A percentile compares a stretch with the other conserved stretches of the same genome.
phyloP scores from a whole-genome alignment of 2,113 vertebrate species.

The Anarhynchus alexandrinus region DNA sequence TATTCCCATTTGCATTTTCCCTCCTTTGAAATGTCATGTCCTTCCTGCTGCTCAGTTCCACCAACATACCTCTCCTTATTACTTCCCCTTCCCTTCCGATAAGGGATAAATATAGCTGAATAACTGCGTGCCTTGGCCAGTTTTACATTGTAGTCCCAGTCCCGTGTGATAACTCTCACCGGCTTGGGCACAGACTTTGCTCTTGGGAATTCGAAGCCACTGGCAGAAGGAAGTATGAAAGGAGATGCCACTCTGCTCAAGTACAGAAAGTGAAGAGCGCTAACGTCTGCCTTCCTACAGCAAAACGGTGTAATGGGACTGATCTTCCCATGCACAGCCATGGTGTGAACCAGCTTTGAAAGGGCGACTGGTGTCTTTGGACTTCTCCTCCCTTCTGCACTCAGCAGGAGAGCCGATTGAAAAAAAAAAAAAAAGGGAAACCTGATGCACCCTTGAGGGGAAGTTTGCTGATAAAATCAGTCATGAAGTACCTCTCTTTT shows the following conservation, averaged over 20 bases:
- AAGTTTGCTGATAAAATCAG: neutral
- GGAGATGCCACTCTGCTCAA: neutral
- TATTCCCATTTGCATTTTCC: neutral
- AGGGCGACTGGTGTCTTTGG: neutral
- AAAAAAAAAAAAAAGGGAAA: neutral
- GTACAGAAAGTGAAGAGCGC: neutral
- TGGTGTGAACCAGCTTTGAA: neutral
- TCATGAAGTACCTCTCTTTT: neutral
- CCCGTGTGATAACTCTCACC: neutral
- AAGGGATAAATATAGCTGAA: neutral
- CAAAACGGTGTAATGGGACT: neutral
- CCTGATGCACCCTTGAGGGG: neutral
- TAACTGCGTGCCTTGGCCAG: neutral
- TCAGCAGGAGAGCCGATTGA: neutral
- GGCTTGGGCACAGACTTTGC: neutral
- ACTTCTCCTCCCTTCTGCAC: neutral
- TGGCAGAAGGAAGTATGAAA: neutral
- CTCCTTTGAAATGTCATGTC: constrained; percentile 6
- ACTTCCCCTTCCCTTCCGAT: neutral
- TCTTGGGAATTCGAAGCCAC: neutral
- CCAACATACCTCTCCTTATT: neutral
- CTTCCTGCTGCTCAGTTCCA: constrained; percentile 6
- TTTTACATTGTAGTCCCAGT: neutral
- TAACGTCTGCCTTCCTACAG: neutral
- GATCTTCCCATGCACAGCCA: neutral